Evolutionary conservation across 2,113 vertebrate genomes (phyloP).

Genomic region (Melanerpes aurifrons): DNA sequence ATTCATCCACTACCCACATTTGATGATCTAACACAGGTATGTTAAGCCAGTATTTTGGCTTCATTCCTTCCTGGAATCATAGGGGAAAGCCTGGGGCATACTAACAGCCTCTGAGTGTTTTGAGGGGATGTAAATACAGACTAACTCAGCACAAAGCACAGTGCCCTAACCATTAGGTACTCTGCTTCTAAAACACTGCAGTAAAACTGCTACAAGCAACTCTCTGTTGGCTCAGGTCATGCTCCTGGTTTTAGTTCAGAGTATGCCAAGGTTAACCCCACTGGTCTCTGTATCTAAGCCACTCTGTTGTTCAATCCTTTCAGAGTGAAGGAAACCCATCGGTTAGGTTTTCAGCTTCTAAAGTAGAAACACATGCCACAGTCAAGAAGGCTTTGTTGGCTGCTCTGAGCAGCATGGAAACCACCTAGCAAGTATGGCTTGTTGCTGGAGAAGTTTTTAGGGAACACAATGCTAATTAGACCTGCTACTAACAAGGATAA

Average conservation of each 20-base stretch:
- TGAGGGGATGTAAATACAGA: not conserved
- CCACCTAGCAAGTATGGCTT: not conserved
- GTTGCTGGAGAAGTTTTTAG: not conserved
- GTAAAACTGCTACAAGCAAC: not conserved
- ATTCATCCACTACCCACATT: not conserved
- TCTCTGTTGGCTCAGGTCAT: not conserved
- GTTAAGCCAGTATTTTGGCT: not conserved
- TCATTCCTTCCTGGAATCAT: not conserved
- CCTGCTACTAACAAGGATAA: not conserved
- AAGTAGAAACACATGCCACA: slow-evolving; percentile 2
- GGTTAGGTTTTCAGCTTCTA: not conserved
- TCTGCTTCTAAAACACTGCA: not conserved
- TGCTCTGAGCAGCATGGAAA: not conserved
- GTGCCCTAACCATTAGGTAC: not conserved
- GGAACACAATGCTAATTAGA: not conserved
- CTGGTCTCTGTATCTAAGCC: not conserved
- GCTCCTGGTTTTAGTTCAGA: not conserved
- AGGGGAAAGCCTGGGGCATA: not conserved
- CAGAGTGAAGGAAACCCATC: not conserved
- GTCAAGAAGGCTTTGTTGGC: not conserved
- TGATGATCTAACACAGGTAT: not conserved
- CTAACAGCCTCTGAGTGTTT: not conserved
- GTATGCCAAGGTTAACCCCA: not conserved
- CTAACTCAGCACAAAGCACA: not conserved
- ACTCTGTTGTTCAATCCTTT: not conserved